Evolutionary conservation across 2,113 vertebrate species (phyloP), one percentile per base, ranked within the genome.

Genomic region (Pteronura brasiliensis): DNA sequence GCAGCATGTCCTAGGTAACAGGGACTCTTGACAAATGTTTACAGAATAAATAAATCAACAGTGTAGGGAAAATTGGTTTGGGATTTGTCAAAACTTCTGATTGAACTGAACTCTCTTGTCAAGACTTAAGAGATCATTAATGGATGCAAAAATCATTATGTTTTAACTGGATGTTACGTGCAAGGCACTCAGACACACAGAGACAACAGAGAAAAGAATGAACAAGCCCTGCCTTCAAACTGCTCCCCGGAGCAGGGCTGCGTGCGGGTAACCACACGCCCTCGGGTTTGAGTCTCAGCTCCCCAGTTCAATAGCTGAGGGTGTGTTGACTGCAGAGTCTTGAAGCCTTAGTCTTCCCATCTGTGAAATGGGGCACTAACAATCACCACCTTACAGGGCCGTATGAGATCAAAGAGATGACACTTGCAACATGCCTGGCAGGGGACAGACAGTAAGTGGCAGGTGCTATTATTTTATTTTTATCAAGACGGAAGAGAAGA

Each of bases 41-140:
- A 95, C 94, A 95, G 97, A 97, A 97, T 96, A 96, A 97, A 97
- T 95, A 97, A 96, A 92, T 61, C 90, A 95, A 77, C 96, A 31
- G 5, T 84, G 61, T 21, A 82, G 55, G 94, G 96, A 77, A 94
- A 96, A 97, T 92, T 96, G 81, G 94, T 97, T 94, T 94, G 94
- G 93, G 96, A 96, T 92, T 97, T 98, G 69, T 97, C 97, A 97
- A 93, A 97, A 98, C 95, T 97, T 98, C 92, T 93, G 96, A 97
- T 42, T 89, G 88, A 98, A 97, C 90, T 95, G 87, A 96, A 97
- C 82, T 95, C 94, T 91, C 94, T 94, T 88, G 85, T 97, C 95
- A 91, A 95, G 96, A 97, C 88, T 94, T 95, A 93, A 85, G 88
- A 95, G 96, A 95, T 95, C 96, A 97, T 97, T 98, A 96, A 96